Evolutionary conservation across 2,888 invertebrate genomes (phyloP).

Genomic region (Pasiphila rectangulata): DNA sequence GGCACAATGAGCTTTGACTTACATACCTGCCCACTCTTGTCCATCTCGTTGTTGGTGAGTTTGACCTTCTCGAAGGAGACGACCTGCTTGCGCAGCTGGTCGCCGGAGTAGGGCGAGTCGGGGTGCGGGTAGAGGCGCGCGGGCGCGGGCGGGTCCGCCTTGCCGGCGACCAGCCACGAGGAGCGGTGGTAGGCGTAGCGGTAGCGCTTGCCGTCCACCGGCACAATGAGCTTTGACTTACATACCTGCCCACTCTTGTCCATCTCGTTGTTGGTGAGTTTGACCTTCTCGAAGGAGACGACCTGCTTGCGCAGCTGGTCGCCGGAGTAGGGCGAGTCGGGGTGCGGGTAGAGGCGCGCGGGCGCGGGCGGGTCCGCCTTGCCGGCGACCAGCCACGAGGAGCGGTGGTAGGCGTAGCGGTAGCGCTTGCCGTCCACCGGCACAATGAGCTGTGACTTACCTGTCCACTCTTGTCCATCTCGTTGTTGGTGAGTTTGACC

Average conservation of each 20-base stretch:
- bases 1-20: no score
- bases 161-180: constrained; percentile 98
- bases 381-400: constrained; percentile 98
- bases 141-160: constrained; percentile 98
- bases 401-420: constrained; percentile 98
- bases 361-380: constrained; percentile 98
- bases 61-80: constrained; percentile 99
- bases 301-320: constrained; percentile 98
- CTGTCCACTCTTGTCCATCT: constrained; percentile 97
- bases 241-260: constrained; percentile 97
- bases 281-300: constrained; percentile 98
- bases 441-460: no score
- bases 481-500: constrained; percentile 98
- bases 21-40: constrained; percentile 96
- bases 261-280: constrained; percentile 98
- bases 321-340: constrained; percentile 97
- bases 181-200: constrained; percentile 99
- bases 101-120: constrained; percentile 96
- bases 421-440: constrained; percentile 98
- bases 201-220: constrained; percentile 97
- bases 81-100: constrained; percentile 97
- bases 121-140: constrained; percentile 97
- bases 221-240: constrained; percentile 89
- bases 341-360: constrained; percentile 95
- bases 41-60: constrained; percentile 98